A percentile compares a stretch with the other conserved stretches of the same genome.
These are phyloP conservation scores for Microcebus griseorufus DNA, from an alignment of 2,113 vertebrate species.

Conservation along the genomic window DNA sequence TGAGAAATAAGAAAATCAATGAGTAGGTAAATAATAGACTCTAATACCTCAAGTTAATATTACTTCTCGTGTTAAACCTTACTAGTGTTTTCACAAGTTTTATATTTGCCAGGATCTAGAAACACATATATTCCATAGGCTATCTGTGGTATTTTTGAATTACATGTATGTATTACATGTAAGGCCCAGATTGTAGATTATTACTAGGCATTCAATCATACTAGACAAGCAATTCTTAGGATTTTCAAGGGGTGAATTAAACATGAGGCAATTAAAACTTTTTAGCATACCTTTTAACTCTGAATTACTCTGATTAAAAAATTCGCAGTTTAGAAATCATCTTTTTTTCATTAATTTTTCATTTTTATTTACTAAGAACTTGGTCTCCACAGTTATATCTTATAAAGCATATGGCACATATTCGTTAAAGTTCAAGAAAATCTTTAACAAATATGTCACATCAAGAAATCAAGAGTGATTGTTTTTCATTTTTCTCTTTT, in stretches of 20 bases:
- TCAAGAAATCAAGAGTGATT: not conserved
- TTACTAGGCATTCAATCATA: not conserved
- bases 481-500: not conserved
- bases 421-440: not conserved
- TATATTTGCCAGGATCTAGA: not conserved
- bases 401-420: not conserved
- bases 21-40: not conserved
- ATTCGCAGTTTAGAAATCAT: not conserved
- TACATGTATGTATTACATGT: not conserved
- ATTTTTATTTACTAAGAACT: constrained; percentile 14
- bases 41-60: not conserved
- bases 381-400: not conserved
- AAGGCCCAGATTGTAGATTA: not conserved
- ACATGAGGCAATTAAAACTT: not conserved
- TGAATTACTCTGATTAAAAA: not conserved
- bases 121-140: not conserved
- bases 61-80: not conserved
- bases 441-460: constrained; percentile 8
- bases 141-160: not conserved
- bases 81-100: not conserved
- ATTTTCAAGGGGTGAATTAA: not conserved
- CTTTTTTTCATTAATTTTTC: not conserved
- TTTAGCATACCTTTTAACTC: not conserved
- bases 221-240: not conserved
- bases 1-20: not conserved